These are phyloP conservation scores for Pseudomugil tenellus DNA, from an alignment of 2,797 vertebrate species.

Conservation along the genomic window DNA sequence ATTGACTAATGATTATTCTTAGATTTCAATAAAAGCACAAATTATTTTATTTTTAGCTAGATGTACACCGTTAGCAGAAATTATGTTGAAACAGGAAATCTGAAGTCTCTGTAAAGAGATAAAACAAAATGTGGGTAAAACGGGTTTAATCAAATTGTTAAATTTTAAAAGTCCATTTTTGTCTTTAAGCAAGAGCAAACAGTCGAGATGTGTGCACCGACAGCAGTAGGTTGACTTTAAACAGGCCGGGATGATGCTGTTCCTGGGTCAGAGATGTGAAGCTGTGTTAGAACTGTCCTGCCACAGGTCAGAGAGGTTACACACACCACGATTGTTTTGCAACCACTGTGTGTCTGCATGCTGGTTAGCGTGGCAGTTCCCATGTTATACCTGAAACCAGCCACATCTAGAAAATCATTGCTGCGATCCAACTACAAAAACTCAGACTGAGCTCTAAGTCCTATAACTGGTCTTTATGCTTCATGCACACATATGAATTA, in stretches of 20 bases:
- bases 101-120: neutral
- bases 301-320: constrained; percentile 54
- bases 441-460: neutral
- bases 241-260: constrained; percentile 1
- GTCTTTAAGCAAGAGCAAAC: neutral
- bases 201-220: constrained; percentile 28
- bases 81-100: too few species aligned
- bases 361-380: constrained; percentile 34
- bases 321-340: constrained; percentile 30
- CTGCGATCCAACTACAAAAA: neutral
- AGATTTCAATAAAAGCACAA: neutral
- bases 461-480: constrained; percentile 7
- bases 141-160: neutral
- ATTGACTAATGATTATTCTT: neutral
- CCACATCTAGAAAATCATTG: constrained; percentile 48
- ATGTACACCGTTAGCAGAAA: neutral
- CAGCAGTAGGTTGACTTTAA: constrained; percentile 14
- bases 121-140: neutral
- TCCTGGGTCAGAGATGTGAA: constrained; percentile 26
- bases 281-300: constrained; percentile 52
- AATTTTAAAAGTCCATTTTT: neutral
- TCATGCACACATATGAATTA: constrained; percentile 18
- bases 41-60: neutral
- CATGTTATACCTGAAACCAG: constrained; percentile 24
- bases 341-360: constrained; percentile 25